Percentiles rank a stretch among this genome's conserved stretches.
phyloP scores from a whole-genome alignment of 2,888 invertebrate genomes.

The Lithophane leautieri region DNA sequence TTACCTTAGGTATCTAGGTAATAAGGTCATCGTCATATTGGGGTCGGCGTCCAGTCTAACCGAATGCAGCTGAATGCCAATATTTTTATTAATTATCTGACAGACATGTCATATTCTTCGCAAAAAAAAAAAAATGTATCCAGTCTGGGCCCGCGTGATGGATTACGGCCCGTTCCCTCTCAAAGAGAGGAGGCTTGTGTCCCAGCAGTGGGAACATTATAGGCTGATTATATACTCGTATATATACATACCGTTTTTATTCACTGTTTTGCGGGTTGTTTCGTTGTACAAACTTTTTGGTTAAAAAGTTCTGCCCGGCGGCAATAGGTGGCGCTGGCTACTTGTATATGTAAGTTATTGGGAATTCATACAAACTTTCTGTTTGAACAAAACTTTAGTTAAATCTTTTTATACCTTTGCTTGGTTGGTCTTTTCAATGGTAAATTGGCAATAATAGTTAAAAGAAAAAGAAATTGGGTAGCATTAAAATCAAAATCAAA shows the following conservation, averaged over 20 bases:
- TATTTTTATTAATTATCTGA: too few species aligned
- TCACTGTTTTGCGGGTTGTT: neutral
- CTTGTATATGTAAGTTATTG: neutral
- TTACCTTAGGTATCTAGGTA: too few species aligned
- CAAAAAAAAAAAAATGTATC: neutral
- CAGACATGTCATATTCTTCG: neutral
- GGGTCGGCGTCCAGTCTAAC: too few species aligned
- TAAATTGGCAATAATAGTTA: neutral
- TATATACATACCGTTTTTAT: too few species aligned
- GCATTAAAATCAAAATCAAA: too few species aligned
- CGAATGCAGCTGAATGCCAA: too few species aligned
- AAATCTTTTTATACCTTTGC: neutral
- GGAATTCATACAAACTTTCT: neutral
- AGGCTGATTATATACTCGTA: too few species aligned
- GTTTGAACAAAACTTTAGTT: neutral
- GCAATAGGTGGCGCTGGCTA: conserved; percentile 52
- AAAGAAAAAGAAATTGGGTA: neutral
- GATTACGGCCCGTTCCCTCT: too few species aligned
- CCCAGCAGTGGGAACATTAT: too few species aligned
- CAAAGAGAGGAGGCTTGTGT: too few species aligned
- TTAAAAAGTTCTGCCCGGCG: conserved; percentile 9
- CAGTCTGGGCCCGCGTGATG: too few species aligned
- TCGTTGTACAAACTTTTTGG: neutral
- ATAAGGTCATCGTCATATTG: too few species aligned
- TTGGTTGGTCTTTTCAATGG: neutral